These are phyloP conservation scores for Dromaius novaehollandiae DNA, from an alignment of 2,113 vertebrate genomes.

Conservation along the genomic window DNA sequence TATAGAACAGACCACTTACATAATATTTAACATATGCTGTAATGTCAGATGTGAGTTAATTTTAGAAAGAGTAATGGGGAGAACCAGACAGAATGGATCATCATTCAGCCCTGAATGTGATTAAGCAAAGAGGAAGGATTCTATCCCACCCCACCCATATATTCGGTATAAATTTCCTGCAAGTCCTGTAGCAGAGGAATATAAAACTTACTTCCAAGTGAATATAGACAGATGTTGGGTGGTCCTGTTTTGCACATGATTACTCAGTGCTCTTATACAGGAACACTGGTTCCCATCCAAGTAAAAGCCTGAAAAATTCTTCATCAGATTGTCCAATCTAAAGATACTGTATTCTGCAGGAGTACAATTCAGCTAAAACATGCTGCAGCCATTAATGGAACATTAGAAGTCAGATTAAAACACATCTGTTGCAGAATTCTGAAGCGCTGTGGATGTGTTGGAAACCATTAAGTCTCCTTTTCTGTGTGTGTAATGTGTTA, in stretches of 20 bases:
- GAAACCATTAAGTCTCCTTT: background rate
- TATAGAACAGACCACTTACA: constrained; percentile 66
- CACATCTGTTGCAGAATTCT: background rate
- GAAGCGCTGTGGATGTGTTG: background rate
- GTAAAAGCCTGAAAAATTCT: constrained; percentile 30
- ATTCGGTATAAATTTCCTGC: constrained; percentile 57
- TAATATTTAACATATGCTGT: constrained; percentile 70
- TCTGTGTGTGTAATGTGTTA: background rate
- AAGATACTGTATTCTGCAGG: background rate
- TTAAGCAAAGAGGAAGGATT: constrained; percentile 72
- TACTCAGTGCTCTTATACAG: constrained; percentile 13
- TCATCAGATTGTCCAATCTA: background rate
- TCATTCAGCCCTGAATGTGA: constrained; percentile 54
- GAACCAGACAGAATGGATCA: constrained; percentile 66
- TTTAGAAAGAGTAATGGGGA: constrained; percentile 69
- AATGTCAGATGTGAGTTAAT: constrained; percentile 70
- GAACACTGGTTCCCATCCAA: constrained; percentile 4
- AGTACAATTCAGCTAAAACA: constrained; percentile 9
- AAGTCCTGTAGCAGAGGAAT: constrained; percentile 38
- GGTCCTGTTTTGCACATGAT: constrained; percentile 60
- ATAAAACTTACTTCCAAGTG: constrained; percentile 59
- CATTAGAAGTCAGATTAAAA: background rate
- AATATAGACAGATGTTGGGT: constrained; percentile 69
- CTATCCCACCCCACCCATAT: constrained; percentile 69
- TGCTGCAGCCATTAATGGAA: background rate